Base-by-base conservation (phyloP, 2,113 vertebrate genomes). In the Elephas maximus region DNA sequence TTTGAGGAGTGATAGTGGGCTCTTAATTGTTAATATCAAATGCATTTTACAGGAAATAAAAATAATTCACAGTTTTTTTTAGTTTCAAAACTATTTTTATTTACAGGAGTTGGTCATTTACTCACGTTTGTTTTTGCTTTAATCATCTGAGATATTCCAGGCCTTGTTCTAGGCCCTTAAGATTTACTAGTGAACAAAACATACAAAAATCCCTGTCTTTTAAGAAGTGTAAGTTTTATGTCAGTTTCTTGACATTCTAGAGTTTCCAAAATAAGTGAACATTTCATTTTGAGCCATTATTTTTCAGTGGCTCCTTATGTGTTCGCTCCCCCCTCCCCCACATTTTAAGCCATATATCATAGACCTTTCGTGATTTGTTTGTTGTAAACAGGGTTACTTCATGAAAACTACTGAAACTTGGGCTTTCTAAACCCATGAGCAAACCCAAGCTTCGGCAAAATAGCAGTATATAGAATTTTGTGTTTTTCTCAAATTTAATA, bases 401-500 rank as follows among this genome's bases (percentile, higher is more conserved):
- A 33, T 57, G 48, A 78, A 92, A 96, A 57, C 3, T n/a, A 33
- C 5, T 17, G 14, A 95, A 53, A 1, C 1, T 62, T 89, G 41
- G 21, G 24, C 2, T 9, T 3, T 63, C 94, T 81, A 88, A 90
- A 37, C 6, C 24, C 81, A 1, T 77, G 51, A 63, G 21, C 44
- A 94, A 94, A 87, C 12, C 15, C 23, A 26, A 91, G 7, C 0
- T 37, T 87, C 12, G 8, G 1, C 2, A 97, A 88, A 97, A 62
- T 28, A 91, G 1, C 20, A 69, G 88, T 60, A 21, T 84, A 44
- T 17, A 62, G 8, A 96, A 86, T 77, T 76, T 78, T 37, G 76
- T 74, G 21, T 44, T 78, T 12, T 69, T 96, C 92, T 95, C 53
- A 76, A 73, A 86, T 92, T 89, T 57, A 95, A 71, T 85, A 86